Evolutionary conservation across 2,113 vertebrate species (phyloP), one percentile per base, ranked within the genome.

Genomic region (Plecotus auritus): DNA sequence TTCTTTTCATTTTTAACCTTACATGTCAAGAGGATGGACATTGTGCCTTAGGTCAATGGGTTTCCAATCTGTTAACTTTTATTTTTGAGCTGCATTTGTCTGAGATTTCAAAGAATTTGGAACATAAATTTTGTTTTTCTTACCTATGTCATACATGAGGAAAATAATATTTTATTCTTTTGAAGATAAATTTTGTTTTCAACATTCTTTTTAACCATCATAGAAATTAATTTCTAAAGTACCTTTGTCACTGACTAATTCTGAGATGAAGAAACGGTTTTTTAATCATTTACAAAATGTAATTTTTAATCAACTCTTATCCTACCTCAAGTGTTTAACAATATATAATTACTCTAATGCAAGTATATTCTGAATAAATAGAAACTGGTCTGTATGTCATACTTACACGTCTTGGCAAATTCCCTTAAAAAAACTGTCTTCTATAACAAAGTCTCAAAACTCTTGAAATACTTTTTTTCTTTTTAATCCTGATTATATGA

Each of bases 1-100:
- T 77, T 85, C 47, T 77, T 86, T 91, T 88, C 56, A 80, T 78
- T 90, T 96, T 82, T 88, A 77, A 76, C 12, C 23, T 81, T 73
- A 85, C 42, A 8, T 80, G 26, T 85, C 49, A 88, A 80, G 45
- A 88, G 37, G 16, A 32, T 94, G 20, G n/a, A 91, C 54, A 91
- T 73, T 93, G 14, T 64, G 16, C n/a, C 40, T 85, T 73, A 77
- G 26, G 59, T 40, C 32, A 90, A 51, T 80, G 32, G 18, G 5
- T 66, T 90, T 84, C 56, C 64, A 76, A 37, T 61, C 20, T 30
- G 26, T 59, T 85, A 40, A 9, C 49, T 42, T 85, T 94, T 30
- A 77, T 17, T 22, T 89, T 91, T 77, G 30, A 82, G n/a, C 16
- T 82, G 18, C 13, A 35, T 72, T 94, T 74, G 26, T 91, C 28